These are phyloP conservation scores for Amblyornis subalaris DNA, from an alignment of 2,113 vertebrate species.

Conservation along the genomic window DNA sequence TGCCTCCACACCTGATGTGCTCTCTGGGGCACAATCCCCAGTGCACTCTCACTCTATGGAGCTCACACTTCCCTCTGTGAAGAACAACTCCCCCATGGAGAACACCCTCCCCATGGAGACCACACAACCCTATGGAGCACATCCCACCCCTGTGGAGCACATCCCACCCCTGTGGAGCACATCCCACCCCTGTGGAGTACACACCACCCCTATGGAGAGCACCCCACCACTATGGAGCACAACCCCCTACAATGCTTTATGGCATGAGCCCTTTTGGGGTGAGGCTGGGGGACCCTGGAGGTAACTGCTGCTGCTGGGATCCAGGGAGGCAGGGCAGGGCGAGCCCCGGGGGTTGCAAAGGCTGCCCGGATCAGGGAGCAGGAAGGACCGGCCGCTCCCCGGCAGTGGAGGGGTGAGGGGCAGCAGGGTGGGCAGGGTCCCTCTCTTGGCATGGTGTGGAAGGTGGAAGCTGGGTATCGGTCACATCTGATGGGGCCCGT, in stretches of 20 bases:
- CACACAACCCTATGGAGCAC: background rate
- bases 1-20: background rate
- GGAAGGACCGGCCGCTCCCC: accelerated
- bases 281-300: background rate
- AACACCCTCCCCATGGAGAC: background rate
- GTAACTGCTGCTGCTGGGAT: background rate
- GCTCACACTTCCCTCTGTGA: no score
- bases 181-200: background rate
- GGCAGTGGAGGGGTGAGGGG: accelerated
- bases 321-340: accelerated
- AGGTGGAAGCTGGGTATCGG: background rate
- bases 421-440: background rate
- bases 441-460: accelerated
- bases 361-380: background rate
- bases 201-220: background rate
- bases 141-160: background rate
- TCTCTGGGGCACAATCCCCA: background rate
- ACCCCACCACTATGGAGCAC: background rate
- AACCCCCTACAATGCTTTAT: accelerated
- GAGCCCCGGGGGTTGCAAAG: accelerated
- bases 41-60: background rate
- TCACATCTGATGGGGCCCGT: background rate
- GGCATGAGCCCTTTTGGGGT: no score
- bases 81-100: background rate
- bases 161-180: background rate